phyloP scores from a whole-genome alignment of 2,113 vertebrate genomes.

The Plecturocebus donacophilus region DNA sequence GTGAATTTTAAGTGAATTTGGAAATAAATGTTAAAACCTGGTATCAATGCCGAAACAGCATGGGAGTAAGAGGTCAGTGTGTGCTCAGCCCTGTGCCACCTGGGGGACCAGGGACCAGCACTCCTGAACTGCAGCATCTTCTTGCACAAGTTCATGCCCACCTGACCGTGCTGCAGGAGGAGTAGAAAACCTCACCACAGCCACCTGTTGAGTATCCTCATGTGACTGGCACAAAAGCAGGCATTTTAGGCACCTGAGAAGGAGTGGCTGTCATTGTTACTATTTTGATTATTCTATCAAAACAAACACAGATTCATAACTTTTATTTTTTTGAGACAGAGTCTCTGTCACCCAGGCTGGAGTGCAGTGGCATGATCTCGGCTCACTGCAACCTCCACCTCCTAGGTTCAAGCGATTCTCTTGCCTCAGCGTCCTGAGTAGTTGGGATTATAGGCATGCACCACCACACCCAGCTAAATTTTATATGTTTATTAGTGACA shows the following conservation, averaged over 20 bases:
- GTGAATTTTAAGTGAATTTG: neutral
- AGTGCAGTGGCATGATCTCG: too few species aligned
- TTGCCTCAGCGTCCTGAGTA: too few species aligned
- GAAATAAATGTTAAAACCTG: neutral
- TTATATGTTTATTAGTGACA: too few species aligned
- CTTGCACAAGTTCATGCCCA: neutral
- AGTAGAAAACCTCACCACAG: neutral
- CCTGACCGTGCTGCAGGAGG: accelerated
- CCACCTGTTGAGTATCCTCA: neutral
- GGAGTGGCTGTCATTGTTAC: neutral
- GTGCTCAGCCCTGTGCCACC: accelerated
- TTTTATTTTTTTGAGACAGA: too few species aligned
- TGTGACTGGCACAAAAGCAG: neutral
- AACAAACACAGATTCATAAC: neutral
- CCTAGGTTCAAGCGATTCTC: too few species aligned
- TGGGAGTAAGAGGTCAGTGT: too few species aligned
- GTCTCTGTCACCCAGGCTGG: too few species aligned
- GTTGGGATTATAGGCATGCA: too few species aligned
- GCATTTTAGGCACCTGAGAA: neutral
- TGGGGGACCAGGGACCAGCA: too few species aligned
- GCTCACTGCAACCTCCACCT: too few species aligned
- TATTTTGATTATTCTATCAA: neutral
- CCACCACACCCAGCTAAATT: too few species aligned
- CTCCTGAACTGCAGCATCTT: neutral
- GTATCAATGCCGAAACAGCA: neutral